Base-by-base conservation (phyloP, 2,113 vertebrate genomes). In the Antechinus stuartii region DNA sequence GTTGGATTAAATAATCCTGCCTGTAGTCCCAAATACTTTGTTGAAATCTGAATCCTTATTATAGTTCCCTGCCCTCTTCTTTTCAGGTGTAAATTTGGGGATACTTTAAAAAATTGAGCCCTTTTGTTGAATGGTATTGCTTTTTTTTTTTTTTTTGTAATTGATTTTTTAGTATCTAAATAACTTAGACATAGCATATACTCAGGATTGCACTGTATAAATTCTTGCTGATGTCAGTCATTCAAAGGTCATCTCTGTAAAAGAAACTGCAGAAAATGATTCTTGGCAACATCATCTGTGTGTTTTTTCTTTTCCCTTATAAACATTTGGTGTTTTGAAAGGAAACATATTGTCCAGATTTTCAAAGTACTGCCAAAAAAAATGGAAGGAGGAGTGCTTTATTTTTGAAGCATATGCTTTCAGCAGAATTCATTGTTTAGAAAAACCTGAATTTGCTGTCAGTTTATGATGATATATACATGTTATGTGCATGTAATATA, bases 271-370 rank as follows among this genome's bases (percentile, higher is more conserved):
- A 98, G 97, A 98, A 97, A 97, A 95, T 97, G 97, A 25, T 97
- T 98, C 97, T 98, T 98, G 98, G 98, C 98, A 98, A 95, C 96
- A 96, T 98, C 96, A 93, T 98, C 97, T 98, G 89, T 98, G 97
- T 95, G 97, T 97, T 54, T 98, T 92, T 97, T 93, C 93, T 96
- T 98, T 96, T 97, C 95, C 93, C 97, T 97, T 97, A 96, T 97
- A 96, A 98, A 96, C 98, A 98, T 97, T 98, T 98, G 98, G 98
- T 98, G 97, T 98, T 99, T 98, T 98, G 98, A 98, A 98, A 98
- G 97, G 96, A 98, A 98, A 95, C 98, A 98, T 98, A 98, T 97
- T 98, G 98, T 97, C 95, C 98, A 96, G 97, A 96, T 97, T 98
- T 97, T 97, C 95, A 97, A 97, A 97, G 97, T 96, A 94, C 91